Base-by-base conservation (phyloP, 2,797 vertebrate species). In the Bufotes viridis region DNA sequence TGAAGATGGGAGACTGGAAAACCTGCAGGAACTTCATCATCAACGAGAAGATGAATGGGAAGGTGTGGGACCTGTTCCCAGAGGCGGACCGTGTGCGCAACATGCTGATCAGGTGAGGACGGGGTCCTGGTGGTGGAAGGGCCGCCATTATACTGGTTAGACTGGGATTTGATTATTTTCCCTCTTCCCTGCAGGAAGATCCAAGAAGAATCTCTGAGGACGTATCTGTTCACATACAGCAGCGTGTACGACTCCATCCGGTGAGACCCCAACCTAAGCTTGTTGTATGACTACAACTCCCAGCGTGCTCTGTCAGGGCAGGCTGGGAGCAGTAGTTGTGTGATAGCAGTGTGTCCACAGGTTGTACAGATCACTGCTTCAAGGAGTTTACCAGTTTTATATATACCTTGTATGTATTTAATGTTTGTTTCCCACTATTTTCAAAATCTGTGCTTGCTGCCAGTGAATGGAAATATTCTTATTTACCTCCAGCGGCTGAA, bases 1-100 rank as follows among this genome's bases (percentile, higher is more conserved):
- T 98, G 97, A 99, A 99, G 93, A 98, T 97, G 96, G 97, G 97
- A 0, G 97, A 98, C 94, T 98, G 97, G 97, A 95, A 97, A 5
- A 98, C 96, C 49, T 98, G 97, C 91, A 96, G 97, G 83, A 96
- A 96, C 1, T 98, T 96, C 90, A 97, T 99, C 90, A 97, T 98
- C 93, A 98, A 98, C 0, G 97, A 98, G 87, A 98, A 99, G 87
- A 98, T 98, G 97, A 99, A 98, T 89, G 97, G 96, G 58, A 98
- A 99, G 70, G 98, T 98, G 0, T 98, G 98, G 97, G 98, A 98
- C 91, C 94, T 98, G 90, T 98, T 98, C 87, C 97, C 97, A 0
- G 96, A 98, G 92, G 95, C 96, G 0, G 96, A 97, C 93, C 92
- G 96, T 84, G 97, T 98, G 5, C 94, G 96, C 0, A 93, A 95